These are phyloP conservation scores for Drosophila mauritiana DNA, from an alignment of 1,140 invertebrate species.

Conservation along the genomic window DNA sequence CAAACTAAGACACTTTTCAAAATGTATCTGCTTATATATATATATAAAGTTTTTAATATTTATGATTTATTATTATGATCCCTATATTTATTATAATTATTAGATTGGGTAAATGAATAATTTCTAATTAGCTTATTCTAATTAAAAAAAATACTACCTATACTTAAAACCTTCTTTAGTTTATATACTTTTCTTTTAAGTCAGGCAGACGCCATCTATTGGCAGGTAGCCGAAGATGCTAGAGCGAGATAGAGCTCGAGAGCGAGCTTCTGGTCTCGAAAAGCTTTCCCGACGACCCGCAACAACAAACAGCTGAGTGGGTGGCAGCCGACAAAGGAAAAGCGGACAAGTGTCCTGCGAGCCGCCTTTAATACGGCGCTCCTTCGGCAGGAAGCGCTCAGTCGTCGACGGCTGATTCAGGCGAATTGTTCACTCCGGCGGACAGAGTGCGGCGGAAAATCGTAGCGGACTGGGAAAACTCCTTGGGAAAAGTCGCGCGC, in stretches of 20 bases:
- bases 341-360: slow-evolving; percentile 68
- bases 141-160: too few species aligned
- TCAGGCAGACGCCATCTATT: slow-evolving; percentile 46
- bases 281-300: slow-evolving; percentile 40
- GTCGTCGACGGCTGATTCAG: slow-evolving; percentile 73
- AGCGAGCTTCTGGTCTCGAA: slow-evolving; percentile 53
- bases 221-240: background rate
- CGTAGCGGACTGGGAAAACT: slow-evolving; percentile 20
- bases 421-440: slow-evolving; percentile 60
- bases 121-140: too few species aligned
- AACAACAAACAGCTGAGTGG: slow-evolving; percentile 66
- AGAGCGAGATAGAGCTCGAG: slow-evolving; percentile 7
- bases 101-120: too few species aligned
- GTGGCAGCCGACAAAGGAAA: slow-evolving; percentile 48
- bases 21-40: too few species aligned
- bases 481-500: slow-evolving; percentile 39
- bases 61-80: too few species aligned
- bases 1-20: background rate
- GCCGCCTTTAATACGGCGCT: slow-evolving; percentile 57
- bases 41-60: too few species aligned
- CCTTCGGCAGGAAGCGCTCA: slow-evolving; percentile 44
- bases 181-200: background rate
- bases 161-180: too few species aligned
- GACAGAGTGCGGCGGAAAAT: slow-evolving; percentile 13
- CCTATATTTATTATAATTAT: too few species aligned